Percentiles rank a stretch among this genome's conserved stretches.
These are phyloP conservation scores for Hyles euphorbiae DNA, from an alignment of 1,140 invertebrate genomes.

Conservation along the genomic window DNA sequence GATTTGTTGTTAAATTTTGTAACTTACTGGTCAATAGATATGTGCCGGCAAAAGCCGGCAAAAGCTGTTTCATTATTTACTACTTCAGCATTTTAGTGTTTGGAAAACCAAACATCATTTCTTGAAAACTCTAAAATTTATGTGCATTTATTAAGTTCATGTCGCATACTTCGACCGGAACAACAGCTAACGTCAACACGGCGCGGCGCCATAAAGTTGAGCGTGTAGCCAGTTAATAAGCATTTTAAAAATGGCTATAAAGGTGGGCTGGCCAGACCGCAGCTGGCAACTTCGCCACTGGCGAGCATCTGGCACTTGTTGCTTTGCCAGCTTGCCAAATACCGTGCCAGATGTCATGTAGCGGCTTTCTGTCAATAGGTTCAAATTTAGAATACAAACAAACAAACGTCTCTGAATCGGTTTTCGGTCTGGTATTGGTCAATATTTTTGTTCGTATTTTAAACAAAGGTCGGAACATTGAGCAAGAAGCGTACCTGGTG, in stretches of 20 bases:
- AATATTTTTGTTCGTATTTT: too few species aligned
- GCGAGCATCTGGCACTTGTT: conserved; percentile 27
- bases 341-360: neutral
- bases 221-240: conserved; percentile 46
- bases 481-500: too few species aligned
- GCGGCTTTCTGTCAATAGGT: conserved; percentile 5
- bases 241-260: conserved; percentile 36
- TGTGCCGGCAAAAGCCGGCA: too few species aligned
- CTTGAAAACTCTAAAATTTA: neutral
- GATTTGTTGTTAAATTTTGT: too few species aligned
- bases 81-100: too few species aligned
- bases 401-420: conserved; percentile 1
- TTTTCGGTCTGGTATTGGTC: neutral
- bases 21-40: too few species aligned
- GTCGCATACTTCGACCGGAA: too few species aligned
- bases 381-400: conserved; percentile 8
- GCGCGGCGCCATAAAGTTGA: conserved; percentile 37
- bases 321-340: conserved; percentile 19
- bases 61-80: too few species aligned
- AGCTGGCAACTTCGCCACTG: neutral
- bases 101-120: too few species aligned
- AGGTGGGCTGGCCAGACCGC: conserved; percentile 15
- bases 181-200: conserved; percentile 24
- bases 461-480: too few species aligned
- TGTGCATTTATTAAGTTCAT: neutral